A percentile compares a stretch with the other conserved stretches of the same genome.
These are phyloP conservation scores for Pithys albifrons DNA, from an alignment of 2,113 vertebrate genomes.

Conservation along the genomic window DNA sequence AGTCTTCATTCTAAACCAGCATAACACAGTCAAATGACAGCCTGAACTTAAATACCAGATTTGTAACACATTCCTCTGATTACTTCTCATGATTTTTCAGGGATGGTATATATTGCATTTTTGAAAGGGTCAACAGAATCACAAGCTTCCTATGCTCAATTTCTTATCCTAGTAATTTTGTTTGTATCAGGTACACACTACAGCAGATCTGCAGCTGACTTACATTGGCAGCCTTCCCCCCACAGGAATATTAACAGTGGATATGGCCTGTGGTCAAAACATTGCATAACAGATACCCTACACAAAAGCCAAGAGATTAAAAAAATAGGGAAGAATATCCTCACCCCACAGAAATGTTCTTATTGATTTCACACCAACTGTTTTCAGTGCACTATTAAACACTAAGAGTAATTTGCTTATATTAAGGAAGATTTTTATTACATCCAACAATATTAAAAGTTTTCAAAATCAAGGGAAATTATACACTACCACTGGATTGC, in stretches of 20 bases:
- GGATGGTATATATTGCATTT: neutral
- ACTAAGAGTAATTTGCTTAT: neutral
- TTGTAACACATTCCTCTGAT: conserved; percentile 58
- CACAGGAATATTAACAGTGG: neutral
- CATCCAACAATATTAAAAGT: neutral
- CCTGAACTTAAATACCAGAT: conserved; percentile 45
- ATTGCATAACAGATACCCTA: neutral
- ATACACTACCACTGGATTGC: neutral
- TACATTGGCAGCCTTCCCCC: neutral
- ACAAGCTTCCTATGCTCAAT: neutral
- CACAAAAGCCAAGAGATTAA: neutral
- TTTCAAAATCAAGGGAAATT: neutral
- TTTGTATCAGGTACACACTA: neutral
- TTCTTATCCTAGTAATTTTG: neutral
- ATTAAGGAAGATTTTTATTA: neutral
- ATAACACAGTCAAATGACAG: neutral
- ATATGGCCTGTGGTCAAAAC: neutral
- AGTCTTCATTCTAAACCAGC: neutral
- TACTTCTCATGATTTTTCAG: neutral
- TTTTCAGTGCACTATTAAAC: neutral
- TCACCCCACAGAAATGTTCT: neutral
- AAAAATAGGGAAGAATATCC: neutral
- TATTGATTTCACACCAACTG: neutral
- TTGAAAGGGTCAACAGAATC: conserved; percentile 34
- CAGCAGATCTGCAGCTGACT: conserved; percentile 4